Evolutionary conservation across 2,797 vertebrate genomes (phyloP), one percentile per base, ranked within the genome.

Genomic region (Saguinus oedipus): DNA sequence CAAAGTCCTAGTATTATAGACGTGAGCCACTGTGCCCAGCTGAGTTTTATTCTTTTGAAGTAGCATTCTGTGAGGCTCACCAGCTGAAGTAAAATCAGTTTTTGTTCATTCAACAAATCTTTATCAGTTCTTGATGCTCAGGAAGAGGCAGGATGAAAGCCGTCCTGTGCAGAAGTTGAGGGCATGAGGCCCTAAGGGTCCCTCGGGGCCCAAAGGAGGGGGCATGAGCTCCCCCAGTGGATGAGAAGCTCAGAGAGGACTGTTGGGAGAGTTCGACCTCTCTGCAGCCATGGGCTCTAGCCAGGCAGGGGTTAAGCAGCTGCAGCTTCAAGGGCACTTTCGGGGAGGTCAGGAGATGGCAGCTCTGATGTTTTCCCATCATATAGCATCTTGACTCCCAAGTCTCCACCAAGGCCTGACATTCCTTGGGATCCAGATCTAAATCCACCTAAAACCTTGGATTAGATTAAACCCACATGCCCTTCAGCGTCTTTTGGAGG

Each of bases 371-470:
- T 55, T 48, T 12, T n/a, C 50, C 33, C 14, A 11, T 7, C 64
- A 3, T 1, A 33, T 4, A 0, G 27, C 4, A 1, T 36, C 1
- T 5, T n/a, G 48, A 8, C 12, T 30, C 61, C 61, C 20, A 30
- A 36, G 48, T 26, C 39, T 46, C 27, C 11, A 22, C 55, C n/a
- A 22, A 27, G 70, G n/a, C 33, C 93, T 9, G 0, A 3, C 9
- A 2, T 30, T 53, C 55, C 68, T 46, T 27, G 33, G 12, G 15
- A 55, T 74, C 83, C 15, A 46, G 14, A 70, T 57, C 7, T 44
- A 70, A 75, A 92, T 64, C 59, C 26, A 9, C 83, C 84, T 26
- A 5, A 39, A 70, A 42, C 26, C 11, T 12, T 4, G n/a, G 46
- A 10, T 39, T 48, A 14, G 50, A 27, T 68, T 4, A 14, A 82